Percentiles rank a stretch among this genome's conserved stretches.
phyloP scores from a whole-genome alignment of 2,888 invertebrate genomes.

The Eubasilissa splendida region DNA sequence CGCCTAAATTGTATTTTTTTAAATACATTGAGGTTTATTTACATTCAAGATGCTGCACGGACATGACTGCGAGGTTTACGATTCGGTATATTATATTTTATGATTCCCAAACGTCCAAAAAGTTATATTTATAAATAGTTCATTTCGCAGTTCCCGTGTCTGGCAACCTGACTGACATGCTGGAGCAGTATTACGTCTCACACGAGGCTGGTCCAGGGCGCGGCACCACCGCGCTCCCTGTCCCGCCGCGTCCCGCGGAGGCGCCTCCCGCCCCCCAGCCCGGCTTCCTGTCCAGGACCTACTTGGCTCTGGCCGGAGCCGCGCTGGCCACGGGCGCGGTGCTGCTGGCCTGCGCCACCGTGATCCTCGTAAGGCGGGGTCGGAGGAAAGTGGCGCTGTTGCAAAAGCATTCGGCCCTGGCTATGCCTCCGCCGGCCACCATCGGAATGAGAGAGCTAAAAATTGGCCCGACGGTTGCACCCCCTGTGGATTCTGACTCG shows the following conservation, averaged over 20 bases:
- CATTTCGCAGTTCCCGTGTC: slow-evolving; percentile 68
- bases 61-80: no score
- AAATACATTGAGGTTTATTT: no score
- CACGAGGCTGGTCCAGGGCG: slow-evolving; percentile 65
- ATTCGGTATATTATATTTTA: no score
- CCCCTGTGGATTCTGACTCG: slow-evolving; percentile 68
- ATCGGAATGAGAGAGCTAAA: slow-evolving; percentile 75
- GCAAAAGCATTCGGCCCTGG: slow-evolving; percentile 75
- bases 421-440: slow-evolving; percentile 67
- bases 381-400: slow-evolving; percentile 76
- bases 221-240: slow-evolving; percentile 68
- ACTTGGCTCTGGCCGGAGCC: slow-evolving; percentile 79
- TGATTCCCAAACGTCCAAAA: no score
- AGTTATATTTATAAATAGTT: background rate
- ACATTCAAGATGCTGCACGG: no score
- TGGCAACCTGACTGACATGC: slow-evolving; percentile 75
- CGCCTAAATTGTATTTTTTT: no score
- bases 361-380: slow-evolving; percentile 78
- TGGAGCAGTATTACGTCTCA: slow-evolving; percentile 76
- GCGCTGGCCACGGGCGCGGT: slow-evolving; percentile 78
- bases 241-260: slow-evolving; percentile 70
- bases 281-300: slow-evolving; percentile 71
- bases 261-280: slow-evolving; percentile 67
- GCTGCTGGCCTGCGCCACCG: slow-evolving; percentile 76
- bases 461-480: slow-evolving; percentile 65